Conservation (phyloP, 2,797 vertebrate species). For the Botia almorhae region DNA sequence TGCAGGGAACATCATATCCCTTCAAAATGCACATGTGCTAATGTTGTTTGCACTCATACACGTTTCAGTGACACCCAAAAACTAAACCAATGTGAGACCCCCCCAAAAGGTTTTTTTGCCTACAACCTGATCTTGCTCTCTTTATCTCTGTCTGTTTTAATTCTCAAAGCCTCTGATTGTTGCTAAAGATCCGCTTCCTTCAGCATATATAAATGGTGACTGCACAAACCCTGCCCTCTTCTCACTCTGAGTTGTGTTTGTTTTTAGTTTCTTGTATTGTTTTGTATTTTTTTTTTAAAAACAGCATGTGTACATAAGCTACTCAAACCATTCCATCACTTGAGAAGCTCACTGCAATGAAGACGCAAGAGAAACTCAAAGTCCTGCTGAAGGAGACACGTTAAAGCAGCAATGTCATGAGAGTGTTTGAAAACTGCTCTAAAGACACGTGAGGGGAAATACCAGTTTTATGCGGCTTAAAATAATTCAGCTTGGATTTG, state of each 20-base stretch:
- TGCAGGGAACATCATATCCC: constrained; percentile 45
- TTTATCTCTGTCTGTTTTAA: constrained; percentile 64
- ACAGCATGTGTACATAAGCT: constrained; percentile 98
- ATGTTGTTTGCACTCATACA: constrained; percentile 35
- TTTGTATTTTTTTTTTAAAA: constrained; percentile 76
- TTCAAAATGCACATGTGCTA: constrained; percentile 51
- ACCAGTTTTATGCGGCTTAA: constrained; percentile 55
- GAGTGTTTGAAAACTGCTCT: constrained; percentile 46
- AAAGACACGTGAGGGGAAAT: constrained; percentile 47
- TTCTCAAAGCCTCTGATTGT: constrained; percentile 49
- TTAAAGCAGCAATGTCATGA: constrained; percentile 59
- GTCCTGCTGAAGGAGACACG: constrained; percentile 53
- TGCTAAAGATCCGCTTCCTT: constrained; percentile 40
- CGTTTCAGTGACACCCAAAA: constrained; percentile 38
- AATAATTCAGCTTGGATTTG: constrained; percentile 59
- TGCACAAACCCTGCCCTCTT: constrained; percentile 52
- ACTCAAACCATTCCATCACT: constrained; percentile 75
- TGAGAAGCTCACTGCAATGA: constrained; percentile 47
- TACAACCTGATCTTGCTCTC: constrained; percentile 59
- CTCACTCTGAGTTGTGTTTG: constrained; percentile 61
- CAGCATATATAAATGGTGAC: constrained; percentile 49
- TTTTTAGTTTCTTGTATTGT: not conserved
- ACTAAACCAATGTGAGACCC: constrained; percentile 46
- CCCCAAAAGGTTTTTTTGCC: constrained; percentile 64
- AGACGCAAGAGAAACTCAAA: constrained; percentile 36